These are phyloP conservation scores for Drosophila triauraria DNA, from an alignment of 1,140 invertebrate species.

Conservation along the genomic window DNA sequence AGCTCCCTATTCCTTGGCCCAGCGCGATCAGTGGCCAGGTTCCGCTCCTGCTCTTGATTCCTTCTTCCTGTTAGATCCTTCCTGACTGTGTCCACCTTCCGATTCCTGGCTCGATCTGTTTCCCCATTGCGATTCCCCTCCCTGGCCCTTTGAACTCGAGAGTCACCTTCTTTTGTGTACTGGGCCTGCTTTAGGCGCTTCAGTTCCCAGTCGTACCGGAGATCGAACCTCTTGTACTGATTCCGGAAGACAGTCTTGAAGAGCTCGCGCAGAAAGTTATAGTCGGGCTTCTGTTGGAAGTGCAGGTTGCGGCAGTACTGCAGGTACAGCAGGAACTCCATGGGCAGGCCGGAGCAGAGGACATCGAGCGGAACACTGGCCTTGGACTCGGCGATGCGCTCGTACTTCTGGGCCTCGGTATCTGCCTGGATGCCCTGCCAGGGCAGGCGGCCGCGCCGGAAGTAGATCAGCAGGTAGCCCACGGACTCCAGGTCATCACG, in stretches of 20 bases:
- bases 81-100: neutral
- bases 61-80: neutral
- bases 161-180: neutral
- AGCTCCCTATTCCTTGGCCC: neutral
- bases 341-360: constrained; percentile 95
- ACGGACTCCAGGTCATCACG: constrained; percentile 97
- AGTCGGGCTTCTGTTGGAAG: constrained; percentile 97
- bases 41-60: neutral
- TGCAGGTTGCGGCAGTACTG: constrained; percentile 96
- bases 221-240: constrained; percentile 30
- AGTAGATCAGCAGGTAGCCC: constrained; percentile 97
- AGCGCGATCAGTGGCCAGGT: neutral
- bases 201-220: constrained; percentile 56
- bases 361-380: constrained; percentile 95
- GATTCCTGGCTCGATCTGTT: neutral
- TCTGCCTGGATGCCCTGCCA: constrained; percentile 96
- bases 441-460: constrained; percentile 93
- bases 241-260: constrained; percentile 51
- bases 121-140: neutral
- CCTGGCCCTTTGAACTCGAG: neutral
- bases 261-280: constrained; percentile 90
- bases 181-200: constrained; percentile 1
- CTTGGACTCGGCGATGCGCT: constrained; percentile 97
- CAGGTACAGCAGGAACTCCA: constrained; percentile 97
- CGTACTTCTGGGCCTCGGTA: constrained; percentile 96